Evolutionary conservation across 2,797 vertebrate species (phyloP).

Genomic region (Pelodytes ibericus): DNA sequence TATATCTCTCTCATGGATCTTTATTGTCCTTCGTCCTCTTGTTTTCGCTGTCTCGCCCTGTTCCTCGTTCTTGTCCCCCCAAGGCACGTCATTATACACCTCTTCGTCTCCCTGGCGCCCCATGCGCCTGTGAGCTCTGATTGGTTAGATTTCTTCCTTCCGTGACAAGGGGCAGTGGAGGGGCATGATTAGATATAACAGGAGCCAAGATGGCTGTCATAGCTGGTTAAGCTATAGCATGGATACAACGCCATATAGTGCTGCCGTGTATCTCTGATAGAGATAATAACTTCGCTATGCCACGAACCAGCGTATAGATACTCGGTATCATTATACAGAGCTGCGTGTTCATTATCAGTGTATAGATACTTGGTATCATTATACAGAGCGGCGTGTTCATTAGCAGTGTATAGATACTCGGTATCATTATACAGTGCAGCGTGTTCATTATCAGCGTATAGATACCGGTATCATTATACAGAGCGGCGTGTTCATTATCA

Average conservation of each 20-base stretch:
- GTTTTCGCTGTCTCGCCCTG: not conserved
- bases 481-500: not conserved
- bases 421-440: not conserved
- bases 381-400: constrained; percentile 9
- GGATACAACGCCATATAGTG: not conserved
- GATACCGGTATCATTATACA: too few species aligned
- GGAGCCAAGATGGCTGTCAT: constrained; percentile 44
- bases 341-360: not conserved
- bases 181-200: constrained; percentile 45
- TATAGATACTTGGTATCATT: constrained; percentile 8
- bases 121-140: constrained; percentile 26
- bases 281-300: not conserved
- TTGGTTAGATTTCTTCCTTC: constrained; percentile 40
- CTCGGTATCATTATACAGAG: constrained; percentile 1
- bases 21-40: too few species aligned
- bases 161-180: constrained; percentile 36
- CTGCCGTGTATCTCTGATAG: not conserved
- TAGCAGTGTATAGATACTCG: constrained; percentile 2
- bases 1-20: too few species aligned
- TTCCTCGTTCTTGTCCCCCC: constrained; percentile 26
- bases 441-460: not conserved
- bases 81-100: constrained; percentile 36
- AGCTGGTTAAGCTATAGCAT: constrained; percentile 12
- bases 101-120: constrained; percentile 27
- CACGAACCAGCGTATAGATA: constrained; percentile 8